Percentiles rank a stretch among this genome's conserved stretches.
Conservation (phyloP, 64 coral and sea anemone genomes). For the Porites australiensis region DNA sequence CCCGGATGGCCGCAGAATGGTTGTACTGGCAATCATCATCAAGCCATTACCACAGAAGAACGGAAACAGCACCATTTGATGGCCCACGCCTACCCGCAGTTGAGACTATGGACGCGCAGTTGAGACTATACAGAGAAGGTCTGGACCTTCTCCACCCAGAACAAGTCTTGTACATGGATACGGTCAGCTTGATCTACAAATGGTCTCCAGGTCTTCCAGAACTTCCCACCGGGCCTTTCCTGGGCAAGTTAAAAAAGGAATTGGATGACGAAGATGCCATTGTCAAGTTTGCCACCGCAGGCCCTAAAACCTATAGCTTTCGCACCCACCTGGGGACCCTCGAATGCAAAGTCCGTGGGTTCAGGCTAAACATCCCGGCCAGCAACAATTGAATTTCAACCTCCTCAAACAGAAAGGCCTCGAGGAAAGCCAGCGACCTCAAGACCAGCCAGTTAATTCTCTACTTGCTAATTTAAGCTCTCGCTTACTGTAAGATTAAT, state of each 20-base stretch:
- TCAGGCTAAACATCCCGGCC: not conserved
- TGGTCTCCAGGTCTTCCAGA: not conserved
- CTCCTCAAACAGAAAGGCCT: not conserved
- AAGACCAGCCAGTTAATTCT: not conserved
- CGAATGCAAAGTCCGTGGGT: not conserved
- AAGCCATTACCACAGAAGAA: no score
- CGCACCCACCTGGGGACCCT: not conserved
- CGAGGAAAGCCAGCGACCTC: not conserved
- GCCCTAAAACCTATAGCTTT: conserved; percentile 1
- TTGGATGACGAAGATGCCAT: not conserved
- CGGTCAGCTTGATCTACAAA: not conserved
- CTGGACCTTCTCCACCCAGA: not conserved
- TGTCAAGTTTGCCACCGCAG: not conserved
- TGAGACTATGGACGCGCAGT: no score
- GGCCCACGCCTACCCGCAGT: no score
- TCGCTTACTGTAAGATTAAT: no score
- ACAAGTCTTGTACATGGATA: not conserved
- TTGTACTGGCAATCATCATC: no score
- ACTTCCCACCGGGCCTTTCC: not conserved
- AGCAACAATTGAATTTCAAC: not conserved
- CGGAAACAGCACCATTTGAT: no score
- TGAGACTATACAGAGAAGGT: not conserved
- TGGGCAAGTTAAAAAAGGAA: conserved; percentile 30
- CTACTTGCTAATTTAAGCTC: no score
- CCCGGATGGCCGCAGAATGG: no score